Percentiles rank a stretch among this genome's conserved stretches.
phyloP scores from a whole-genome alignment of 2,113 vertebrate species.

The Halcyon senegalensis region DNA sequence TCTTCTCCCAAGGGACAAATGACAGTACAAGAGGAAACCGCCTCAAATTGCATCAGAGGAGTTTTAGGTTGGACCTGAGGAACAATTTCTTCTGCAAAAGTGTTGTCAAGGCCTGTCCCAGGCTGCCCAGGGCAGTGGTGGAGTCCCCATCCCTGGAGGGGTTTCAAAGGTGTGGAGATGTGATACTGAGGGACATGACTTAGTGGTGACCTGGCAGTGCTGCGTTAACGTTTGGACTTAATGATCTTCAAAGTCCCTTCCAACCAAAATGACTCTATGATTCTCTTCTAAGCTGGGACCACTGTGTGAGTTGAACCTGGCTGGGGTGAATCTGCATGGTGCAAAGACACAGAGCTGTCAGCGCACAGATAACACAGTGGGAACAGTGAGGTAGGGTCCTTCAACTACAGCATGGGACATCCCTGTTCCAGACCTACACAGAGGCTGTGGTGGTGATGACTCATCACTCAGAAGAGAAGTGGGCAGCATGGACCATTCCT shows the following conservation, averaged over 20 bases:
- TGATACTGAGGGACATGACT: neutral
- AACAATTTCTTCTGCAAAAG: neutral
- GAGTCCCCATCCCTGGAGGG: too few species aligned
- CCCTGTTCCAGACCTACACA: fast-evolving
- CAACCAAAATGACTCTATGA: neutral
- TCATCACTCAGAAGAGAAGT: neutral
- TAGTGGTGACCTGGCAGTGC: too few species aligned
- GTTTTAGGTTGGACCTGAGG: neutral
- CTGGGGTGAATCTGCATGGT: neutral
- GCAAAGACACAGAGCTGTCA: neutral
- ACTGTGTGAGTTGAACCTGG: neutral
- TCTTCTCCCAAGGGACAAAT: neutral
- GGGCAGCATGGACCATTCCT: neutral
- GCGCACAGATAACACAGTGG: fast-evolving
- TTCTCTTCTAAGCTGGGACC: neutral
- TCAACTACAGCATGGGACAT: neutral
- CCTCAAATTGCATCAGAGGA: neutral
- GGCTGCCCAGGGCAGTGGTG: neutral
- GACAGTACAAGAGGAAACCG: neutral
- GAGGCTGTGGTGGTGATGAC: fast-evolving
- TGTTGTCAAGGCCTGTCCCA: neutral
- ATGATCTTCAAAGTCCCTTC: neutral
- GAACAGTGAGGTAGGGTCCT: neutral
- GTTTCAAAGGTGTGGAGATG: neutral
- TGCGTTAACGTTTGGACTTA: neutral